A percentile compares a stretch with the other conserved stretches of the same genome.
These are phyloP conservation scores for Meteorus colon DNA, from an alignment of 2,888 invertebrate species.

Conservation along the genomic window DNA sequence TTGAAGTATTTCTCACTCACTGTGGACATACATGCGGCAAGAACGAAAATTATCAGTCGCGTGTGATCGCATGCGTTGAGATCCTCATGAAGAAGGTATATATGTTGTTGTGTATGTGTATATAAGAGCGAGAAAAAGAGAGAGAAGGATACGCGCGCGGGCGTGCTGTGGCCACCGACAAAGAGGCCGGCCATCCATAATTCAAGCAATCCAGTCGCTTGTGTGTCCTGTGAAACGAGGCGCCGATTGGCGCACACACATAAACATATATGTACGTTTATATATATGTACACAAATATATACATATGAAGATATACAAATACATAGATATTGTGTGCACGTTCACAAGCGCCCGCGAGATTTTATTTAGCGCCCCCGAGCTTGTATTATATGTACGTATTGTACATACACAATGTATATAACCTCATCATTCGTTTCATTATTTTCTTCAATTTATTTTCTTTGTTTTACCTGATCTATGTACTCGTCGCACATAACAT, in stretches of 20 bases:
- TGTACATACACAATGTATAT: not conserved
- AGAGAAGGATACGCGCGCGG: conserved; percentile 50
- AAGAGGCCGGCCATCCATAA: conserved; percentile 68
- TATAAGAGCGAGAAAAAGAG: not conserved
- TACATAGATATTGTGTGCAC: not conserved
- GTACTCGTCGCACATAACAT: not conserved
- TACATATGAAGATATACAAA: not conserved
- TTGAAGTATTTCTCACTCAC: conserved; percentile 15
- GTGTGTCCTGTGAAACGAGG: conserved; percentile 54
- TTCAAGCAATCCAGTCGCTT: conserved; percentile 68
- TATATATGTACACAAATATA: not conserved
- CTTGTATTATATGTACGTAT: not conserved
- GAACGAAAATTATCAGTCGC: conserved; percentile 65
- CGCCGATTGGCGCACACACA: conserved; percentile 61
- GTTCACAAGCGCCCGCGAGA: not conserved
- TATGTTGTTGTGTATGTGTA: conserved; percentile 16
- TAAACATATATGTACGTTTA: conserved; percentile 40
- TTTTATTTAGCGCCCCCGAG: conserved; percentile 31
- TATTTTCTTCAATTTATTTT: not conserved
- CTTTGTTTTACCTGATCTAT: not conserved
- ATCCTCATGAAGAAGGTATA: conserved; percentile 27
- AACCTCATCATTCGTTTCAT: conserved; percentile 13
- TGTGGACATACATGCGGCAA: conserved; percentile 38
- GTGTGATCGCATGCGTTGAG: conserved; percentile 61
- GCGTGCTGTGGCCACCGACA: conserved; percentile 60